Percentiles rank a stretch among this genome's conserved stretches.
Evolutionary conservation across 2,113 vertebrate species (phyloP).

Genomic region (Nipponia nippon): DNA sequence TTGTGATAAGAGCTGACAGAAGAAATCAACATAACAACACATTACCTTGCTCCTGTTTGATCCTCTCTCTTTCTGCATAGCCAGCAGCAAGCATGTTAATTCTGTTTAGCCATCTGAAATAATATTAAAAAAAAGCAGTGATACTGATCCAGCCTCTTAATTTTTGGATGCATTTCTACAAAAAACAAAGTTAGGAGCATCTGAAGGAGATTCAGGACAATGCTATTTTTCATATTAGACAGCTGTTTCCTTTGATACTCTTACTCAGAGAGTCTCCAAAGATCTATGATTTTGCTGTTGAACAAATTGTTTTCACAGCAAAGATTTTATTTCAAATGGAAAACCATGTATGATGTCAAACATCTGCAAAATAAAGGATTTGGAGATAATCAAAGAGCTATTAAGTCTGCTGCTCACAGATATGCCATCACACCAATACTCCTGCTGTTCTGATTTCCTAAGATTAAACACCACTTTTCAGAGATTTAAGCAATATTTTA

Average conservation of each 20-base stretch:
- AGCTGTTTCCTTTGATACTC: conserved; percentile 23
- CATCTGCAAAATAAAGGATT: conserved; percentile 39
- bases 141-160: neutral
- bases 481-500: conserved; percentile 30
- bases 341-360: conserved; percentile 33
- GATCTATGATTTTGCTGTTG: conserved; percentile 28
- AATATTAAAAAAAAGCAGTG: conserved; percentile 65
- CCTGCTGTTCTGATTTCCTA: conserved; percentile 28
- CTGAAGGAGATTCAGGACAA: conserved; percentile 1
- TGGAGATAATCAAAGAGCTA: conserved; percentile 32
- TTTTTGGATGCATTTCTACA: conserved; percentile 4
- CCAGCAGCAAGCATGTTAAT: conserved; percentile 93
- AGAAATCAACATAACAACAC: neutral
- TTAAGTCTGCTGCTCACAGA: conserved; percentile 45
- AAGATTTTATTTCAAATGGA: conserved; percentile 42
- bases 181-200: conserved; percentile 5
- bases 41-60: conserved; percentile 93
- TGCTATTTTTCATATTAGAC: conserved; percentile 8
- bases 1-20: neutral
- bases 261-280: conserved; percentile 8
- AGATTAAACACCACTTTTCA: conserved; percentile 48
- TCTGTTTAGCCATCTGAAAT: conserved; percentile 95
- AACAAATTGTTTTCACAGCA: conserved; percentile 48
- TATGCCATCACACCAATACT: conserved; percentile 15
- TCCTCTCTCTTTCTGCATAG: conserved; percentile 92